Evolutionary conservation across 2,888 invertebrate genomes (phyloP), one percentile per base, ranked within the genome.

Genomic region (Crepidodera aurea): DNA sequence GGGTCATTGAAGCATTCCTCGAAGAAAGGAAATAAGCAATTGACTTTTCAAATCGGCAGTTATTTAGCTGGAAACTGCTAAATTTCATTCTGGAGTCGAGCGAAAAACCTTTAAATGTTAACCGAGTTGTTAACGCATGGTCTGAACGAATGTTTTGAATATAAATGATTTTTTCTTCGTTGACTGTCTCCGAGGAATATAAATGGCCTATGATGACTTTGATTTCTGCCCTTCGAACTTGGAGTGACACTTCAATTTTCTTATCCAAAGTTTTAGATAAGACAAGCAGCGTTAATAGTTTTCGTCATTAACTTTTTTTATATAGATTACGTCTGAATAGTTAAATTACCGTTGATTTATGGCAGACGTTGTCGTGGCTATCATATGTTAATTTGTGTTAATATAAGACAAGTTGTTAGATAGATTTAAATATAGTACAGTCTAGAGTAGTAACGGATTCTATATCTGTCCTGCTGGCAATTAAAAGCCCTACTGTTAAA

Each of bases 11-110:
- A 73, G 72, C 75, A 73, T 75, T 72, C 63, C 72, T 72, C 72
- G 71, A 69, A 68, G 73, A 71, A 73, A 70, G 76, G 73, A 75
- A 76, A 76, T 75, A 75, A 76, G 76, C 76, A 76, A 76, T 77
- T 76, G 77, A 76, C 77, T 76, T 76, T 75, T 76, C 70, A 75
- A 76, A 77, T 73, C 73, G 73, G 50, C 68, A 65, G 69, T 71
- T 72, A 70, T 71, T 72, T 67, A 66, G 68, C 60, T 62, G 66
- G 64, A 69, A 70, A 67, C 64, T 67, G 65, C 65, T 65, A 65
- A 70, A 73, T 71, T 71, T 64, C 69, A 71, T 72, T 70, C 62
- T 67, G 59, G 57, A 51, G 61, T 27, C 61, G 63, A 44, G 53
- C 46, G 57, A 60, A 65, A 64, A 67, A 64, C 67, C 70, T 67